These are phyloP conservation scores for Pagrus major DNA, from an alignment of 2,113 vertebrate genomes.

Conservation along the genomic window DNA sequence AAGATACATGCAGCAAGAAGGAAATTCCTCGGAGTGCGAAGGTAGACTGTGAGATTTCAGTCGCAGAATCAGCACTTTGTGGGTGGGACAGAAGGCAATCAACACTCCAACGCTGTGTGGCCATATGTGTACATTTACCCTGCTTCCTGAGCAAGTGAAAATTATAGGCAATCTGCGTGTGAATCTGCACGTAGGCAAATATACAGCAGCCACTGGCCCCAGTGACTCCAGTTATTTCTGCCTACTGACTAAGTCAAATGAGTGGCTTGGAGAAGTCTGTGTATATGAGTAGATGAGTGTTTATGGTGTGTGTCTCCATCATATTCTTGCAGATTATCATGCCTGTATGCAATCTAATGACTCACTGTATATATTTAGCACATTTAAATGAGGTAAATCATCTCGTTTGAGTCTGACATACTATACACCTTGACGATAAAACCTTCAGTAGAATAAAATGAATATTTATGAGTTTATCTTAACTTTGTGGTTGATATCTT, in stretches of 20 bases:
- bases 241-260: conserved; percentile 36
- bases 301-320: neutral
- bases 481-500: neutral
- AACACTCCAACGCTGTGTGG: conserved; percentile 17
- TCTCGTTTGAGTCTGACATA: neutral
- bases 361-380: neutral
- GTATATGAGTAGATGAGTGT: neutral
- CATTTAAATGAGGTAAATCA: neutral
- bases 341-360: neutral
- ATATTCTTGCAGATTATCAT: neutral
- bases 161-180: conserved; percentile 59
- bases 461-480: neutral
- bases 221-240: conserved; percentile 43
- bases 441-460: neutral
- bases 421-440: neutral
- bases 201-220: conserved; percentile 15
- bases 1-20: neutral
- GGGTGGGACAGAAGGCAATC: conserved; percentile 27
- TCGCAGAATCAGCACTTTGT: conserved; percentile 27
- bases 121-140: conserved; percentile 47
- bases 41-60: conserved; percentile 22
- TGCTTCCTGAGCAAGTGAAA: conserved; percentile 52
- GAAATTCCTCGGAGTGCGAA: neutral
- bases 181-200: conserved; percentile 60
- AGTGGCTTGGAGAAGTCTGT: conserved; percentile 13